phyloP scores from a whole-genome alignment of 2,797 vertebrate species.

The Sebastiscus tertius region DNA sequence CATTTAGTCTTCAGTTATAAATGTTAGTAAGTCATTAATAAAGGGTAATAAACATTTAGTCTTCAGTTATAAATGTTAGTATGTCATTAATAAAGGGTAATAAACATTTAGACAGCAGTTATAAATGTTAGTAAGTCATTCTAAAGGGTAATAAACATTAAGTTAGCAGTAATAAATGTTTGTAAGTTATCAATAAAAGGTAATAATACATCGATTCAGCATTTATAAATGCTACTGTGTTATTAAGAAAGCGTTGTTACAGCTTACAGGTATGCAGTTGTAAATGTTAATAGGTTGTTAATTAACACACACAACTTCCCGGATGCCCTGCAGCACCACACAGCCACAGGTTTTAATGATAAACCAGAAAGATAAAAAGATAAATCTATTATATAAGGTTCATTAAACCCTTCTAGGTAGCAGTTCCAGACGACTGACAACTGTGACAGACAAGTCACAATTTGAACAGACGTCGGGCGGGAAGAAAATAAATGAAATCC shows the following conservation, averaged over 20 bases:
- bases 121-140: not conserved
- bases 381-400: accelerated
- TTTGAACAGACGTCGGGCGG: slow-evolving; percentile 1
- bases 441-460: not conserved
- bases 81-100: too few relatives aligned
- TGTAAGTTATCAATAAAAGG: not conserved
- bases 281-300: not conserved
- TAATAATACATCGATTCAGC: not conserved
- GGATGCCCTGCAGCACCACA: not conserved
- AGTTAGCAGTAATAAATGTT: not conserved
- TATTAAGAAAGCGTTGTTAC: not conserved
- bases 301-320: not conserved
- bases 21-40: too few relatives aligned
- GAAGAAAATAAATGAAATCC: not conserved
- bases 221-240: not conserved
- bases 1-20: too few relatives aligned
- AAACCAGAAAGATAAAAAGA: not conserved
- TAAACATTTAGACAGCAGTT: too few relatives aligned
- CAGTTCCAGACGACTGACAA: too few relatives aligned
- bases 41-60: too few relatives aligned
- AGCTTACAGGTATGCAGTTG: not conserved
- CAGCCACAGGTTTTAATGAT: not conserved
- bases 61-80: too few relatives aligned
- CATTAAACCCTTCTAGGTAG: accelerated
- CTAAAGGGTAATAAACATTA: not conserved